Base-by-base conservation (phyloP, 1,140 invertebrate species). In the Conus betulinus region DNA sequence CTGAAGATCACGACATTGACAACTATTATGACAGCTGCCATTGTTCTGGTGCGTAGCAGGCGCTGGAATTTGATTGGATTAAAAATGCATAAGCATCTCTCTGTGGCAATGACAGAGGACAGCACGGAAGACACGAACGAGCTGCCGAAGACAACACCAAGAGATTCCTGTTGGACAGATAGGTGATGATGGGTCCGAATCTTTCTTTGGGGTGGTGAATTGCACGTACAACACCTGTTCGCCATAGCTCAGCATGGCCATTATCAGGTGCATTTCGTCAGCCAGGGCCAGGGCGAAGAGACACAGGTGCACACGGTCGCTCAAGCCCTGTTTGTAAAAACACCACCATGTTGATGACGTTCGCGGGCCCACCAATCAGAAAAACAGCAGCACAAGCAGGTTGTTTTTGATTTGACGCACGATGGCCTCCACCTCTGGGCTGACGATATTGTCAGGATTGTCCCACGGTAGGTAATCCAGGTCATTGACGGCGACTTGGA, bases 201-300 rank as follows among this genome's bases (percentile, higher is more conserved):
- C n/a, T 15, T 63, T 63, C 74, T 78, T 23, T 23, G 15, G n/a
- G n/a, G 23, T 78, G 23, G 15, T 78, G 27, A 78, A 78, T 4
- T 78, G 74, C 27, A 39, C 10, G 74, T 78, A 39, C 74, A n/a
- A n/a, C n/a, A 78, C 10, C 23, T 10, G 74, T 23, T 78, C 74
- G 10, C 23, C 74, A 4, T 78, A 25, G 23, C 11, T 10, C 8
- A 78, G 27, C 74, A 78, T 78, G 74, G 23, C 23, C n/a, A 11
- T 10, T 10, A n/a, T 23, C n/a, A 78, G 74, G 74, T 78, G n/a
- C 23, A 78, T 11, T 11, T n/a, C 74, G 74, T 78, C 74, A n/a
- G 74, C 74, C 74, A 78, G 74, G 27, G 74, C 11, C 74, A 78
- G 74, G n/a, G 74, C 74, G 74, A 78, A 78, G 15, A 78, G 74